Base-by-base conservation (phyloP, 2,113 vertebrate species). In the Mastomys coucha region DNA sequence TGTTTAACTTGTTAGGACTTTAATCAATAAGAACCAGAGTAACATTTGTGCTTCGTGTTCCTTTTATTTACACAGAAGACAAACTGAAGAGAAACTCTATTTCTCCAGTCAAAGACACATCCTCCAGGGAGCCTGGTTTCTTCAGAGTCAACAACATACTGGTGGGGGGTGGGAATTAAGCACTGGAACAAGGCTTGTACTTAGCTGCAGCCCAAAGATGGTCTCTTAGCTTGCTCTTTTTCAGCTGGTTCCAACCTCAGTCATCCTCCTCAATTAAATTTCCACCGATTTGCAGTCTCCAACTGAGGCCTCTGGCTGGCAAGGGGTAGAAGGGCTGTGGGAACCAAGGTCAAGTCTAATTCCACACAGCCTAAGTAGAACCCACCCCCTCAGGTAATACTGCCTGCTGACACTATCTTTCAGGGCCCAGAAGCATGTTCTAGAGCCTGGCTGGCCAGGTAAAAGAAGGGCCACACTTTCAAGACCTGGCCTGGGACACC, bases 51-150 rank as follows among this genome's bases (percentile, higher is more conserved):
- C 81, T 90, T 72, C 90, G 0, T 7, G 7, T 63, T 82, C 93
- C 53, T 95, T 14, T 69, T 91, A 67, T 97, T 98, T 76, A 72
- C 94, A 87, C 97, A 49, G 94, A 77, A 91, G 28, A 88, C 88
- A 72, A 84, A 72, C 93, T 86, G 58, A 78, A 94, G 86, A 88
- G 96, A 96, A 69, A 31, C 69, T 78, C 94, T 81, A 58, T 16
- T 19, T n/a, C 26, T 87, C 17, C 91, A n/a, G 3, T 22, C 69
- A 78, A 93, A 88, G 93, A 88, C 93, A 78, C 70, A 53, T 60
- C 69, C 81, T 98, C 51, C 14, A 0, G 14, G 36, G 86, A 97
- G 60, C 73, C 91, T 67, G 58, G 45, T 69, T 95, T 24, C 81
- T n/a, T 72, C 82, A 51, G 78, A 89, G 65, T 96, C 94, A 92